Base-by-base conservation (phyloP, 30 jellyfish, hydroid and myxozoan species). In the Hydractinia echinata region DNA sequence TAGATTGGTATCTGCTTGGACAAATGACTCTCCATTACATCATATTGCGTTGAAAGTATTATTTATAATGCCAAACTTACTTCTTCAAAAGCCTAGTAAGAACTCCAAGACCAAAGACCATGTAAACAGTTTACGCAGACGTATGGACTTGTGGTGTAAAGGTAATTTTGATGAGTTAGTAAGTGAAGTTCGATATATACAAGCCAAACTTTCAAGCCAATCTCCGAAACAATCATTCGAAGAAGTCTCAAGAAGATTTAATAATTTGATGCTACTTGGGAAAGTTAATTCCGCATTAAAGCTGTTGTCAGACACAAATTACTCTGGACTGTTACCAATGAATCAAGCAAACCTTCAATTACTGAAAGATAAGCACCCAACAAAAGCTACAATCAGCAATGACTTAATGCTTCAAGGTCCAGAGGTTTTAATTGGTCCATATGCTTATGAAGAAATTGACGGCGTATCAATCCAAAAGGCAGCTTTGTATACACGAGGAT, bases 251-350 rank as follows among this genome's bases (percentile, higher is more conserved):
- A 67, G 19, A 67, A 20, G 8, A 8, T 67, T 67, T 44, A 10
- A 14, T 10, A 67, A 67, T 20, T 20, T 67, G 48, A 67, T 67
- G 77, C 48, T 67, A 10, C 13, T 10, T 10, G 77, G 77, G 19
- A 67, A 67, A 67, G 77, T 67, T 13, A 67, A 67, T 20, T 10
- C 77, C 8, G 77, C 77, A 14, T 44, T 67, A 19, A 67, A 67
- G 48, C 8, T 67, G 77, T 20, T 67, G 77, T 67, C 77, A 67
- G n/a, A n/a, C n/a, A n/a, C n/a, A n/a, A n/a, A n/a, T n/a, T n/a
- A n/a, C n/a, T n/a, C n/a, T n/a, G n/a, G 68, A 56, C n/a, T 56
- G 68, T 56, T 56, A 56, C 68, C 68, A 9, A 56, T 56, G 68
- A 56, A 9, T 56, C 68, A 56, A 56, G 68, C 10, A 9, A 56